Evolutionary conservation across 2,888 invertebrate species (phyloP).

Genomic region (Odontothrips loti): DNA sequence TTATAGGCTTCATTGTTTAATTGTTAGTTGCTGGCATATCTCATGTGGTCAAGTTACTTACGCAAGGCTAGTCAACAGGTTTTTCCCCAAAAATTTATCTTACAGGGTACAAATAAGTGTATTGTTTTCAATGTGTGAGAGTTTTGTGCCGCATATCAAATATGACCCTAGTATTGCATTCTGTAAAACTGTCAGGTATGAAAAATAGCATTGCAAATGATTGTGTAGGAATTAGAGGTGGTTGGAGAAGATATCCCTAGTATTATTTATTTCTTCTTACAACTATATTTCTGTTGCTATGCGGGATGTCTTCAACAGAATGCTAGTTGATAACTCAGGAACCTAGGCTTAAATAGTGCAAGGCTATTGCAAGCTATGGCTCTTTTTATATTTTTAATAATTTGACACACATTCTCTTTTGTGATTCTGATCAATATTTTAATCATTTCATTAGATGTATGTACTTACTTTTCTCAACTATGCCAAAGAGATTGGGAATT

Average conservation of each 20-base stretch:
- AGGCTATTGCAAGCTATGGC: too few species aligned
- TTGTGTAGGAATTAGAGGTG: too few species aligned
- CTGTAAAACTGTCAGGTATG: too few species aligned
- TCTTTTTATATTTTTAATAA: neutral
- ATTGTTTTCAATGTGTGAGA: neutral
- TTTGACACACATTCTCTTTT: neutral
- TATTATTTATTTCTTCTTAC: too few species aligned
- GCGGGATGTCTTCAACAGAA: too few species aligned
- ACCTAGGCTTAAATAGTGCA: too few species aligned
- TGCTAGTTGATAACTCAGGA: too few species aligned
- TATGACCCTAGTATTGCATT: too few species aligned
- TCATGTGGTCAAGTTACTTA: conserved; percentile 18
- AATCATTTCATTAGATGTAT: neutral
- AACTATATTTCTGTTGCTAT: neutral
- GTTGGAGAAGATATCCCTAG: too few species aligned
- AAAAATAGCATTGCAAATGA: too few species aligned
- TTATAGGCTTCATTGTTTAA: neutral
- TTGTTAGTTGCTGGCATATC: neutral
- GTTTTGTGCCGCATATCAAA: too few species aligned
- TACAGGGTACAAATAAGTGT: neutral
- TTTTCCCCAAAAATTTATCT: neutral
- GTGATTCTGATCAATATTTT: neutral
- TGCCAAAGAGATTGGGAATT: neutral
- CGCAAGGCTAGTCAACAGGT: conserved; percentile 1
- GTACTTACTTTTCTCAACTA: neutral